Evolutionary conservation across 1,140 invertebrate species (phyloP).

Genomic region (Heterodera carotae): DNA sequence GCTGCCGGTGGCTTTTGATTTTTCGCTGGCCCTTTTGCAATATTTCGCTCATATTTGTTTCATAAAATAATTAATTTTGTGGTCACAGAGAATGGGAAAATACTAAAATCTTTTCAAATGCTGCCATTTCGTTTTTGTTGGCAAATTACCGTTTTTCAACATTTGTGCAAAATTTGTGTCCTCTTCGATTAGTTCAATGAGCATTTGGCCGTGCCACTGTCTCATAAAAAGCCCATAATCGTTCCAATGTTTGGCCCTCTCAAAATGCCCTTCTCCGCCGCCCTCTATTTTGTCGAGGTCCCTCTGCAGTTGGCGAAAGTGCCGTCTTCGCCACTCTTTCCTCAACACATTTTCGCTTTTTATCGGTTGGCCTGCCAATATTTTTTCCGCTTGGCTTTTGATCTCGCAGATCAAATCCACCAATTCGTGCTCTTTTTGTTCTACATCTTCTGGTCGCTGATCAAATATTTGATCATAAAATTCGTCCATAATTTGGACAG

Average conservation of each 20-base stretch:
- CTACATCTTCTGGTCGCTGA: not conserved
- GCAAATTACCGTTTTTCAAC: slow-evolving; percentile 4
- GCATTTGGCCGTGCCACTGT: not conserved
- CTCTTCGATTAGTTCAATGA: not conserved
- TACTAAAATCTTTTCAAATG: not conserved
- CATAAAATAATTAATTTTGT: too few relatives aligned
- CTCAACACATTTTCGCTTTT: not conserved
- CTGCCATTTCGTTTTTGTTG: not conserved
- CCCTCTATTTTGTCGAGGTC: too few relatives aligned
- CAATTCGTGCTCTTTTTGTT: not conserved
- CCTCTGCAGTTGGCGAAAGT: not conserved
- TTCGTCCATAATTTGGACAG: not conserved
- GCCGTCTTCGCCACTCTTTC: not conserved
- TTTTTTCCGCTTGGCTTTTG: not conserved
- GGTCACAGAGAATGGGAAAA: too few relatives aligned
- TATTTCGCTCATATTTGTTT: too few relatives aligned
- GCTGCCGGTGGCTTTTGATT: too few relatives aligned
- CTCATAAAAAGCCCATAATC: not conserved
- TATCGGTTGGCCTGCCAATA: not conserved
- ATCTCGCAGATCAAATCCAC: not conserved
- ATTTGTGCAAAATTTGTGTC: not conserved
- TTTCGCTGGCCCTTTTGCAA: too few relatives aligned
- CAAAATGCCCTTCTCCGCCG: not conserved
- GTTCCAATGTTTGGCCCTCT: not conserved
- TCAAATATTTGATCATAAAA: not conserved